Conservation (phyloP, 2,888 invertebrate species). For the Napeogenes inachia region DNA sequence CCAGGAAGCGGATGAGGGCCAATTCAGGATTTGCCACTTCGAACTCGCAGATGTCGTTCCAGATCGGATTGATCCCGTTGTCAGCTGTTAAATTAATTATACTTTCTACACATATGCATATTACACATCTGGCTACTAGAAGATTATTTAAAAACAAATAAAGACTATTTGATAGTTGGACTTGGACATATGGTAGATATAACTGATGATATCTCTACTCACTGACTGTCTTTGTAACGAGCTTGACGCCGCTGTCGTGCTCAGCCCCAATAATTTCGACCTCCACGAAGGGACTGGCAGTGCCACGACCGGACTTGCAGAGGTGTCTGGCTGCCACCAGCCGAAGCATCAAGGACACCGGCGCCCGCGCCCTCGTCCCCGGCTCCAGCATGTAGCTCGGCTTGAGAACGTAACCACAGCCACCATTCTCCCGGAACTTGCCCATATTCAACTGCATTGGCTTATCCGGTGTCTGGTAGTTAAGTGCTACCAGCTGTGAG, state of each 20-base stretch:
- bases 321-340: conserved; percentile 95
- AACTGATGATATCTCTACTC: conserved; percentile 49
- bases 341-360: conserved; percentile 81
- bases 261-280: conserved; percentile 93
- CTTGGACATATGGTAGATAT: no score
- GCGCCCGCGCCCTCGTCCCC: conserved; percentile 60
- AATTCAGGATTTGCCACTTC: conserved; percentile 88
- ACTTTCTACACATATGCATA: no score
- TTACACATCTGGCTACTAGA: neutral
- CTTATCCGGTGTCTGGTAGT: conserved; percentile 97
- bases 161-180: no score
- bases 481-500: conserved; percentile 97
- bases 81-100: conserved; percentile 78
- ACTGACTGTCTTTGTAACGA: conserved; percentile 91
- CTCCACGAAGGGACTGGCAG: conserved; percentile 93
- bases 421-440: conserved; percentile 93
- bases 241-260: conserved; percentile 89
- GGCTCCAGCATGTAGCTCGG: conserved; percentile 92
- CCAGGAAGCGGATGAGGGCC: conserved; percentile 90
- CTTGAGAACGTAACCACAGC: conserved; percentile 94
- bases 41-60: conserved; percentile 93
- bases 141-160: neutral
- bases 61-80: conserved; percentile 95
- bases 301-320: conserved; percentile 88
- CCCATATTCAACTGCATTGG: conserved; percentile 98